Evolutionary conservation across 2,888 invertebrate genomes (phyloP), one percentile per base, ranked within the genome.

Genomic region (Acleris sparsana): DNA sequence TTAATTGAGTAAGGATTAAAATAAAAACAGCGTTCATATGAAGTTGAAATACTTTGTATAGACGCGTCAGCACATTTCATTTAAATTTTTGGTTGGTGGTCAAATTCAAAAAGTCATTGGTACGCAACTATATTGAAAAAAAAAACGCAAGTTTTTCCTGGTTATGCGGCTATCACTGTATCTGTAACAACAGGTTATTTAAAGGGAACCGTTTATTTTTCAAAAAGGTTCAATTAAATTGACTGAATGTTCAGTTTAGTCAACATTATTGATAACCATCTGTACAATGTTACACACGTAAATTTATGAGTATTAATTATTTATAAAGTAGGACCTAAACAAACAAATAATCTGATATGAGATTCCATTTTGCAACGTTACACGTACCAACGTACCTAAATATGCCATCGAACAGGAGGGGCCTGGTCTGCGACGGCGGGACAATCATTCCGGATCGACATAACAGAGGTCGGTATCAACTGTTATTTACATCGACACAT

Each of bases 401-500:
- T 3, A 74, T 73, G 46, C 2, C 16, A 46, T 70, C 72, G 65
- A 72, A 70, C 69, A 69, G 68, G 63, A 66, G 70, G 69, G 72
- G 74, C 76, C 62, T 57, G 60, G 49, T 67, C 70, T 64, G 72
- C 73, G 68, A 72, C 72, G 68, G 69, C 69, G 59, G 72, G 68
- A 67, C 78, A 78, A 74, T 73, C 63, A 79, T 76, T 71, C 62
- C 62, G 69, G 57, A 71, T 67, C 71, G 70, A 70, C 63, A 70
- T 71, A 75, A 74, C 71, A 72, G 72, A 74, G 74, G 71, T 78
- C 76, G 74, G 80, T 84, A 85, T 77, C 77, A 83, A 83, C 70
- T 77, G 73, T 80, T 79, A 86, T 88, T 80, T 87, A 88, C 86
- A 89, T 6, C 76, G 71, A 73, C 71, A 9, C 71, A 18, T 72